These are phyloP conservation scores for Tylochromis polylepis DNA, from an alignment of 2,113 vertebrate species.

Conservation along the genomic window DNA sequence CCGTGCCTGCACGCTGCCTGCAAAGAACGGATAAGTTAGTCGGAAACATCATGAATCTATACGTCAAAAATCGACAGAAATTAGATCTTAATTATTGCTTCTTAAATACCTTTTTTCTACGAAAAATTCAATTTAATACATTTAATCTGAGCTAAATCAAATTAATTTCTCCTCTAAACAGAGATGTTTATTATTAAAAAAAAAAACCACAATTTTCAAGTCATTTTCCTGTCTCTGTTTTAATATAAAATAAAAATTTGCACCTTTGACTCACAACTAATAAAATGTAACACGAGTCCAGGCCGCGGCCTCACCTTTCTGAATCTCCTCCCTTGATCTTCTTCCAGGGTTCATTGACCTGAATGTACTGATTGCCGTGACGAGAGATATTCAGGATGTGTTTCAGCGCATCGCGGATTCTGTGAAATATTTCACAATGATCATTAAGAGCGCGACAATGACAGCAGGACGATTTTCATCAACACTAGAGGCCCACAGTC, in stretches of 20 bases:
- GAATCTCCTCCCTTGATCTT: conserved; percentile 82
- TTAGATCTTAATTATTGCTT: not conserved
- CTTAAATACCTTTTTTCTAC: not conserved
- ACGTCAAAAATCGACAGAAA: not conserved
- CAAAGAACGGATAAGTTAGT: not conserved
- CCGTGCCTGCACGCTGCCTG: conserved; percentile 86
- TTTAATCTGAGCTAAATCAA: not conserved
- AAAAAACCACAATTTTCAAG: not conserved
- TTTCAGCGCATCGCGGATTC: conserved; percentile 89
- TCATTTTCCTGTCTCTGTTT: not conserved
- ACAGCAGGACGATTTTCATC: not conserved
- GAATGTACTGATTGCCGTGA: conserved; percentile 95
- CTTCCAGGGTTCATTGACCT: conserved; percentile 94
- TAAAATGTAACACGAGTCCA: not conserved
- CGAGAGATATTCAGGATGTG: conserved; percentile 91
- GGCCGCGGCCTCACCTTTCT: conserved; percentile 73
- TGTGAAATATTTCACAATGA: conserved; percentile 38
- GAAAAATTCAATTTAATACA: not conserved
- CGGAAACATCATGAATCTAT: not conserved
- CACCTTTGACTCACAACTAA: not conserved
- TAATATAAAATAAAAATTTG: not conserved
- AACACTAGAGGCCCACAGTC: not conserved
- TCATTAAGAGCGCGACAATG: not conserved
- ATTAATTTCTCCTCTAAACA: not conserved
- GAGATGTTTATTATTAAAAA: not conserved